A percentile compares a stretch with the other conserved stretches of the same genome.
These are phyloP conservation scores for Porites australiensis DNA, from an alignment of 64 coral and sea anemone species.

Conservation along the genomic window DNA sequence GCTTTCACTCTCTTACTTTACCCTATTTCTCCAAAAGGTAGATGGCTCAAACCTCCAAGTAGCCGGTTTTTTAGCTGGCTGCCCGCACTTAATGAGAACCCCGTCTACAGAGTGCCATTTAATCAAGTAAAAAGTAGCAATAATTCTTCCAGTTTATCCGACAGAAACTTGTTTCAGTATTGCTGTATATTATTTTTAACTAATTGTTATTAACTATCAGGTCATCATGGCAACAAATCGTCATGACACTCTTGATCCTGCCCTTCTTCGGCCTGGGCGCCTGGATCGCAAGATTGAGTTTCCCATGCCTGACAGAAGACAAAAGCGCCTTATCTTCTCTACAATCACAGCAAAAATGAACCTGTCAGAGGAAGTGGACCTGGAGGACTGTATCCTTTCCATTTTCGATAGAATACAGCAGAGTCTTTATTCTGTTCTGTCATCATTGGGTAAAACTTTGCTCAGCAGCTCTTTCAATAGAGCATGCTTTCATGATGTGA, in stretches of 20 bases:
- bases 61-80: too few species aligned
- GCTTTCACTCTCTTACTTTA: too few species aligned
- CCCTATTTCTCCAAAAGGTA: too few species aligned
- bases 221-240: conserved; percentile 99
- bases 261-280: conserved; percentile 91
- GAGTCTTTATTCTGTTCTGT: neutral
- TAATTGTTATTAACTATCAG: conserved; percentile 55
- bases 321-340: conserved; percentile 97
- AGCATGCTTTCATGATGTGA: too few species aligned
- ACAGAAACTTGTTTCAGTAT: too few species aligned
- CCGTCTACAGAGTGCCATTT: too few species aligned
- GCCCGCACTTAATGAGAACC: too few species aligned
- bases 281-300: conserved; percentile 99
- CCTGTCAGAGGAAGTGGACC: conserved; percentile 96
- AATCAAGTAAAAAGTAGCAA: too few species aligned
- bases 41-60: too few species aligned
- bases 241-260: conserved; percentile 98
- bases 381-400: conserved; percentile 99
- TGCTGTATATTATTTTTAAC: neutral
- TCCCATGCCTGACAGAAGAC: conserved; percentile 97
- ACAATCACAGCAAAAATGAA: conserved; percentile 99
- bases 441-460: too few species aligned
- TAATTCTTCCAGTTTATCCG: too few species aligned
- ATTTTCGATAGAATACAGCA: neutral
- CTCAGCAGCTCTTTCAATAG: too few species aligned